Percentiles rank a stretch among this genome's conserved stretches.
These are phyloP conservation scores for Dorcus parallelipipedus DNA, from an alignment of 2,888 invertebrate genomes.

Conservation along the genomic window DNA sequence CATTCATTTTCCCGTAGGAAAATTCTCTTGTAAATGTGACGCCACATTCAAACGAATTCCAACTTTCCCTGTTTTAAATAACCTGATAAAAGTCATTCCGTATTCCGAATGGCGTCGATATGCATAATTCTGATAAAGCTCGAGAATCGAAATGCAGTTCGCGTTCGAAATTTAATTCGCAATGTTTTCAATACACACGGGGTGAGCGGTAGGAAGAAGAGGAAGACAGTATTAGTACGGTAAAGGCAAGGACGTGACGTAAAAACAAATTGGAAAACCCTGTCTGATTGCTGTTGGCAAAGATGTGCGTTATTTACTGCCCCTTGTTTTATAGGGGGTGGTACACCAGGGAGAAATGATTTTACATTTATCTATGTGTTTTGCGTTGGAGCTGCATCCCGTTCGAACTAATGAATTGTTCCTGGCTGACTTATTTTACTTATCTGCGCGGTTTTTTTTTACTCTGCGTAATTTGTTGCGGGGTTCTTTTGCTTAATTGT, in stretches of 20 bases:
- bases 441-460: constrained; percentile 6
- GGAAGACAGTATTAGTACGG: background rate
- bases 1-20: too few relatives aligned
- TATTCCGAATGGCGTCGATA: too few relatives aligned
- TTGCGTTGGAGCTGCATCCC: constrained; percentile 4
- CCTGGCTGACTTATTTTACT: constrained; percentile 5
- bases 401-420: constrained; percentile 10
- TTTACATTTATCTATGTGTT: constrained; percentile 31
- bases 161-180: background rate
- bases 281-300: constrained; percentile 27
- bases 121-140: too few relatives aligned
- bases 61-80: too few relatives aligned
- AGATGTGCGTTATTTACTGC: constrained; percentile 23
- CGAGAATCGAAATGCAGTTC: background rate
- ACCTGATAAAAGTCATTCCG: too few relatives aligned
- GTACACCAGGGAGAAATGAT: constrained; percentile 29
- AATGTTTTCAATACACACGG: background rate
- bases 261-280: constrained; percentile 22
- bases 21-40: too few relatives aligned
- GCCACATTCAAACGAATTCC: too few relatives aligned
- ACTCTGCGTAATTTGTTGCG: constrained; percentile 5
- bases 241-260: constrained; percentile 20
- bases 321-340: constrained; percentile 21
- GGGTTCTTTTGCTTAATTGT: constrained; percentile 5
- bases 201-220: background rate